Percentiles rank a stretch among this genome's conserved stretches.
These are phyloP conservation scores for Terrapene triunguis DNA, from an alignment of 2,113 vertebrate species.

Conservation along the genomic window DNA sequence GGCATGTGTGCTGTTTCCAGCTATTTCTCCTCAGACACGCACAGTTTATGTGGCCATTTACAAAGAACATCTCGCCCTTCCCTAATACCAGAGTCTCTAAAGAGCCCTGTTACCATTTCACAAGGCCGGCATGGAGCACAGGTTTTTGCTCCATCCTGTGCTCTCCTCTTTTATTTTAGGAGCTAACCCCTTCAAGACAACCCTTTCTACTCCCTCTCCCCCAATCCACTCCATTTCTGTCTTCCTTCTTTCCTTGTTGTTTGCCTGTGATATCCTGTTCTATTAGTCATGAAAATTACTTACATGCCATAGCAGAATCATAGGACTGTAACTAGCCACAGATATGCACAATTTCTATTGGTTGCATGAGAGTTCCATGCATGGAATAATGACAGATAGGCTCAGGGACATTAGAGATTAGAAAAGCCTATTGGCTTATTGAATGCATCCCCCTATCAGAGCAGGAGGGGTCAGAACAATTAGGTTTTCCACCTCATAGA, in stretches of 20 bases:
- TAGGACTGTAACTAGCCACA: background rate
- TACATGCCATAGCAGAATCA: background rate
- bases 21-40: slow-evolving; percentile 18
- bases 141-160: background rate
- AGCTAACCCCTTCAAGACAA: background rate
- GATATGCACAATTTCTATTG: background rate
- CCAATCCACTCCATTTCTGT: background rate
- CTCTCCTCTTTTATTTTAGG: background rate
- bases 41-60: background rate
- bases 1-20: slow-evolving; percentile 56
- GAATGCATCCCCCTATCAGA: background rate
- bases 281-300: background rate
- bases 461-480: background rate
- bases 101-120: background rate
- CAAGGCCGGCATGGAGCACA: background rate
- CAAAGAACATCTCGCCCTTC: background rate
- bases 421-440: background rate
- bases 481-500: background rate
- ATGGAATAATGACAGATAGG: background rate
- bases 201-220: background rate
- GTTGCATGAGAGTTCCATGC: background rate
- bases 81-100: background rate
- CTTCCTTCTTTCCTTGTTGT: background rate
- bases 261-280: background rate
- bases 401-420: background rate